Evolutionary conservation across 2,888 invertebrate genomes (phyloP), one percentile per base, ranked within the genome.

Genomic region (Phalera bucephala): DNA sequence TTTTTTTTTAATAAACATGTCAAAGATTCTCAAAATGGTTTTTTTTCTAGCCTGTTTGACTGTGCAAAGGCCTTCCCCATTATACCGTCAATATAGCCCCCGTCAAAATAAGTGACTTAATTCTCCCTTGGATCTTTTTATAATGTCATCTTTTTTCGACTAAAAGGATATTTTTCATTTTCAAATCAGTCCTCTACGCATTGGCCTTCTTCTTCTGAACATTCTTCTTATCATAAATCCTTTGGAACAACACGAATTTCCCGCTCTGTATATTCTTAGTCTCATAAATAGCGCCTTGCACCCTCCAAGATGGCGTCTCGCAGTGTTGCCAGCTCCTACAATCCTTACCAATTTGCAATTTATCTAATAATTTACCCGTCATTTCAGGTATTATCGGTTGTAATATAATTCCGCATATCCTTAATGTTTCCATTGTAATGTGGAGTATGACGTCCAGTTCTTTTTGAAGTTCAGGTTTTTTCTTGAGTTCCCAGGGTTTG

Each of bases 401-500:
- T 14, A 99, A 80, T 22, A 97, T 91, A 42, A 98, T 94, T 0
- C 48, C 74, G 22, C 69, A 71, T 38, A 97, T 93, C 55, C 98
- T 91, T 26, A 97, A 79, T 0, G 95, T 93, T 82, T 99, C 98
- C 86, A 98, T 90, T 12, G 95, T 94, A 27, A 98, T 78, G 68
- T 95, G 95, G 37, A 99, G 90, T 31, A 97, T 92, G 9, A 93
- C 92, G 63, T 94, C 91, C 1, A 97, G 79, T 59, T 93, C 90
- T 26, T 91, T 85, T 31, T 91, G 89, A 12, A 87, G 73, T 26
- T 91, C 84, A 0, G 87, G 78, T 6, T 88, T 72, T 64, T 95
- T 95, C 34, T 91, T 92, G 40, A 99, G 88, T 52, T 94, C 92
- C 99, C 99, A 99, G 0, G 99, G 99, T 72, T 95, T 94, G 56